Conservation (phyloP, 2,113 vertebrate genomes). For the Phylloscopus trochilus region DNA sequence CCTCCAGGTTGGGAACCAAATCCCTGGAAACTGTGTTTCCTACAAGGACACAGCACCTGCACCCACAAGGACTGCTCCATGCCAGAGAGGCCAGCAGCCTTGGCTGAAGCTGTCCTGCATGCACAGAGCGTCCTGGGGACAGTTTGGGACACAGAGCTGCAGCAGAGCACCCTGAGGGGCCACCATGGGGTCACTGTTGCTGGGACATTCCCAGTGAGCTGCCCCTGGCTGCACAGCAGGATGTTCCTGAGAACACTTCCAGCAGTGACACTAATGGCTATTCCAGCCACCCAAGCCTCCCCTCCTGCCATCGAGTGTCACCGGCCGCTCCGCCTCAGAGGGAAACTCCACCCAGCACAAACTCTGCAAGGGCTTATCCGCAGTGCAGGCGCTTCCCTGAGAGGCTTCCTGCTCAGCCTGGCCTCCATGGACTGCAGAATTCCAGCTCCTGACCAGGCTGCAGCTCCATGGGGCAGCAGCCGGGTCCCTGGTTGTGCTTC, state of each 20-base stretch:
- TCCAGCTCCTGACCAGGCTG: background rate
- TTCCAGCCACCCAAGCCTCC: background rate
- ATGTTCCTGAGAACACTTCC: background rate
- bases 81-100: background rate
- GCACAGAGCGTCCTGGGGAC: background rate
- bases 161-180: rapidly evolving
- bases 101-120: background rate
- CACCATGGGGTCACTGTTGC: background rate
- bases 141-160: rapidly evolving
- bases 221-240: background rate
- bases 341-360: conserved; percentile 30
- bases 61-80: background rate
- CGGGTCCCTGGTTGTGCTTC: background rate
- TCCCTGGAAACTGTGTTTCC: rapidly evolving
- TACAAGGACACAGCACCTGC: background rate
- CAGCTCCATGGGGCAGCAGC: rapidly evolving
- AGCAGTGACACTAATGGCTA: background rate
- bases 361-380: background rate
- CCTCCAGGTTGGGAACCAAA: background rate
- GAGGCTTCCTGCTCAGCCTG: background rate
- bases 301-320: background rate
- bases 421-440: rapidly evolving
- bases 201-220: background rate
- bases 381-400: background rate
- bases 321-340: background rate